A percentile compares a stretch with the other conserved stretches of the same genome.
Evolutionary conservation across 1,140 invertebrate species (phyloP).

Genomic region (Scylla paramamosain): DNA sequence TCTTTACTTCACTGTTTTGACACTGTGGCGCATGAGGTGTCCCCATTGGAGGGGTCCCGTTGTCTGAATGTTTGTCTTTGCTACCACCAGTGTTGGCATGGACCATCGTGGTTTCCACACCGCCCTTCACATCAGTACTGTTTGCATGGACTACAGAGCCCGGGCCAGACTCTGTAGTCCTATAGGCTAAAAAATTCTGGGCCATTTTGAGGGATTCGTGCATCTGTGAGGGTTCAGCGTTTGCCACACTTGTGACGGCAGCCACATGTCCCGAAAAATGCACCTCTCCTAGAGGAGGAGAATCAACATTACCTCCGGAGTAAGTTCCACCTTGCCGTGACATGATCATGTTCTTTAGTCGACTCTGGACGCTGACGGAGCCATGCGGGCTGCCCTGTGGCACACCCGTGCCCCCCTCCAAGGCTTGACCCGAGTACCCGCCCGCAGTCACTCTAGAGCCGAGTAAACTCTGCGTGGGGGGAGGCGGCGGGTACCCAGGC

Average conservation of each 20-base stretch:
- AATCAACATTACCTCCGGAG: constrained; percentile 65
- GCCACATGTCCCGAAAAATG: constrained; percentile 76
- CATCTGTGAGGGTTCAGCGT: constrained; percentile 69
- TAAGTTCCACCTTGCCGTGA: constrained; percentile 72
- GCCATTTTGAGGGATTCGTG: constrained; percentile 76
- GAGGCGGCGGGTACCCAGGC: constrained; percentile 75
- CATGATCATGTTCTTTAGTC: constrained; percentile 77
- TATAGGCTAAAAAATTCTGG: constrained; percentile 78
- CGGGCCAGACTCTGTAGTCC: constrained; percentile 78
- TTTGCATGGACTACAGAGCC: constrained; percentile 77
- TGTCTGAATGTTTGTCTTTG: neutral
- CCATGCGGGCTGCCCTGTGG: constrained; percentile 78
- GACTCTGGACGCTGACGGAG: constrained; percentile 76
- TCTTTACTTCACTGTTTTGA: constrained; percentile 48
- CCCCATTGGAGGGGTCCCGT: neutral
- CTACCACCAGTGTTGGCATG: constrained; percentile 55
- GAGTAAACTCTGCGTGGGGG: constrained; percentile 75
- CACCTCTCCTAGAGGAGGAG: constrained; percentile 74
- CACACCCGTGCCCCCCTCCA: constrained; percentile 69
- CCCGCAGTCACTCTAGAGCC: constrained; percentile 75
- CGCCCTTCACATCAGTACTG: constrained; percentile 74
- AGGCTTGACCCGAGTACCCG: constrained; percentile 75
- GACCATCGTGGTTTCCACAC: constrained; percentile 57
- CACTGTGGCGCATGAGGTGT: constrained; percentile 26
- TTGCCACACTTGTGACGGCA: constrained; percentile 75